Evolutionary conservation across 2,888 invertebrate species (phyloP).

Genomic region (Phortica magna): DNA sequence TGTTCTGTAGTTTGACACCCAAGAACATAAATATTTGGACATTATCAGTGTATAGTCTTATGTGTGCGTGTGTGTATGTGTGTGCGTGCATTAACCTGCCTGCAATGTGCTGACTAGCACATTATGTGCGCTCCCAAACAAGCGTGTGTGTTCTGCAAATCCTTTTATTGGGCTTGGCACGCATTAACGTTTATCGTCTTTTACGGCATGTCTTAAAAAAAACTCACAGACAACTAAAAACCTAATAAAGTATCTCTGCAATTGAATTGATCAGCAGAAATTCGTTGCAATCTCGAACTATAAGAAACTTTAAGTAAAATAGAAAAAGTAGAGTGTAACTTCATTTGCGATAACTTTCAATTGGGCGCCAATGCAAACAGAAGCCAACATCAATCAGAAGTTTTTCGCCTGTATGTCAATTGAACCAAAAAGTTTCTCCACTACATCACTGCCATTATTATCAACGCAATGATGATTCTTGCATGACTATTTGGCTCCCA

Average conservation of each 20-base stretch:
- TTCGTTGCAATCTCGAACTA: neutral
- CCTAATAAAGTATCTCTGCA: conserved; percentile 15
- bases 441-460: neutral
- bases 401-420: conserved; percentile 50
- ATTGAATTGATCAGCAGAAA: conserved; percentile 1
- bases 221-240: neutral
- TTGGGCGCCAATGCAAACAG: conserved; percentile 55
- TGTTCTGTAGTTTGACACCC: conserved; percentile 48
- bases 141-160: conserved; percentile 19
- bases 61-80: conserved; percentile 38
- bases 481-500: conserved; percentile 58
- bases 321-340: conserved; percentile 55
- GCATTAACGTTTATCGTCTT: conserved; percentile 13
- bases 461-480: neutral
- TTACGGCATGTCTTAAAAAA: neutral
- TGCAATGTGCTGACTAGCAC: conserved; percentile 23
- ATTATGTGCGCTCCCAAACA: conserved; percentile 5
- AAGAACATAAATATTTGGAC: conserved; percentile 63
- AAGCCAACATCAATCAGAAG: conserved; percentile 55
- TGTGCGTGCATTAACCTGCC: conserved; percentile 53
- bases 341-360: conserved; percentile 43
- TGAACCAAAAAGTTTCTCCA: neutral
- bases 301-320: conserved; percentile 60
- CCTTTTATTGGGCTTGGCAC: conserved; percentile 20
- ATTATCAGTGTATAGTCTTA: conserved; percentile 26